Conservation (phyloP, 2,113 vertebrate genomes). For the Spea multiplicata region DNA sequence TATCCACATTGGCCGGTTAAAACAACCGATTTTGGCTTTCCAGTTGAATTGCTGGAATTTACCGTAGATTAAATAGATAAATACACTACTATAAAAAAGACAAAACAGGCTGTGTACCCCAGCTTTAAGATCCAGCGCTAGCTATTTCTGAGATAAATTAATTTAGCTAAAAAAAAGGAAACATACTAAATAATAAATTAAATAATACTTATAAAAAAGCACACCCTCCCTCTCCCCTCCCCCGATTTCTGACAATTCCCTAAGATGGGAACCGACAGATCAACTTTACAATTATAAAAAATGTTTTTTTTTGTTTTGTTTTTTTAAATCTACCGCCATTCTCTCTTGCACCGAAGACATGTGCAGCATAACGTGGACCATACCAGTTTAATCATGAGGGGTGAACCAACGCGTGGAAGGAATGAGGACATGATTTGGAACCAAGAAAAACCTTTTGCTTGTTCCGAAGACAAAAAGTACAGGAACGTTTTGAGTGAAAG, state of each 20-base stretch:
- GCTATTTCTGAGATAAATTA: conserved; percentile 66
- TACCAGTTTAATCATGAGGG: conserved; percentile 5
- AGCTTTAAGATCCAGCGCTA: conserved; percentile 68
- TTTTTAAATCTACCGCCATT: conserved; percentile 46
- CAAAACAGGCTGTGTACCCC: conserved; percentile 56
- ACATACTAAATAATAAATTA: conserved; percentile 89
- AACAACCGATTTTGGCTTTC: background rate
- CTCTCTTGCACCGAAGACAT: conserved; percentile 57
- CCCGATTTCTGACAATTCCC: conserved; percentile 55
- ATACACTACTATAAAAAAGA: conserved; percentile 1
- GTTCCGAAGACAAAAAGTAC: background rate
- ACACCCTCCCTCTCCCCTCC: conserved; percentile 54
- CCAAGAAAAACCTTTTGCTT: background rate
- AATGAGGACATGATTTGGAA: no score
- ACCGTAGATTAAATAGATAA: background rate
- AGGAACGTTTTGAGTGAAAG: no score
- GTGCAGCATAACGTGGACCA: conserved; percentile 58
- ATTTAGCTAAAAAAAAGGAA: conserved; percentile 74
- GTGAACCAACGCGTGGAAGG: background rate
- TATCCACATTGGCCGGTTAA: background rate
- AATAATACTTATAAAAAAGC: conserved; percentile 83
- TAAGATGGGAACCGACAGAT: conserved; percentile 60
- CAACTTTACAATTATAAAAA: conserved; percentile 82
- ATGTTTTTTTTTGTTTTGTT: conserved; percentile 51
- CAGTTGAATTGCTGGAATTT: background rate